Base-by-base conservation (phyloP, 2,113 vertebrate genomes). In the Mormyrus iriodes region DNA sequence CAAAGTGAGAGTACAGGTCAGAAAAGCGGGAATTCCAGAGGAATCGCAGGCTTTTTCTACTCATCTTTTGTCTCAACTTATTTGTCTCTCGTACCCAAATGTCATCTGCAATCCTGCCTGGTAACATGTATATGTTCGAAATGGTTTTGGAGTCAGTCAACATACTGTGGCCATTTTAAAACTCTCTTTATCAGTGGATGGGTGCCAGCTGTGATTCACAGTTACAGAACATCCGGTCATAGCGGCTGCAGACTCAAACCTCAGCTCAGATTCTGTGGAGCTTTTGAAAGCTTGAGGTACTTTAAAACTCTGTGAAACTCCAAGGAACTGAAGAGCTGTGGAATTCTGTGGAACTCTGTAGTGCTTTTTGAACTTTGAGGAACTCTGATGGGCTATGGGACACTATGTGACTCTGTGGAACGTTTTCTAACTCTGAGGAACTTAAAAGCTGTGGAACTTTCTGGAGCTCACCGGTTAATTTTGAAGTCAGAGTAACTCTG, bases 1-100 rank as follows among this genome's bases (percentile, higher is more conserved):
- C 82, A 84, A 84, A 48, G 39, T n/a, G 44, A 48, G 82, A 84
- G 82, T 4, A 46, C 44, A 84, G 82, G 82, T 84, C 82, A 84
- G n/a, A 44, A 48, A 84, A 46, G 19, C 3, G 82, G 24, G 82
- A 48, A 46, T 44, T 84, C 44, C 82, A 44, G 21, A 21, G n/a
- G 79, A 44, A 21, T 46, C 76, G 44, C 76, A 82, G 35, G 35
- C 17, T 3, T 73, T 73, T 73, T 35, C 65, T 79, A 5, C n/a
- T 79, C 73, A 79, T 84, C 21, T 84, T 84, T 84, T 84, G 82
- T 24, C 82, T 21, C 48, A 46, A 48, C 24, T 84, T 48, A 46
- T 15, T 84, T 84, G 39, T 48, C 82, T 79, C 73, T 79, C 42
- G 73, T 79, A 42, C 73, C n/a, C 73, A 79, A 8, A 42, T 79